Conservation (phyloP, 2,888 invertebrate species). For the Caenorhabditis uteleia region DNA sequence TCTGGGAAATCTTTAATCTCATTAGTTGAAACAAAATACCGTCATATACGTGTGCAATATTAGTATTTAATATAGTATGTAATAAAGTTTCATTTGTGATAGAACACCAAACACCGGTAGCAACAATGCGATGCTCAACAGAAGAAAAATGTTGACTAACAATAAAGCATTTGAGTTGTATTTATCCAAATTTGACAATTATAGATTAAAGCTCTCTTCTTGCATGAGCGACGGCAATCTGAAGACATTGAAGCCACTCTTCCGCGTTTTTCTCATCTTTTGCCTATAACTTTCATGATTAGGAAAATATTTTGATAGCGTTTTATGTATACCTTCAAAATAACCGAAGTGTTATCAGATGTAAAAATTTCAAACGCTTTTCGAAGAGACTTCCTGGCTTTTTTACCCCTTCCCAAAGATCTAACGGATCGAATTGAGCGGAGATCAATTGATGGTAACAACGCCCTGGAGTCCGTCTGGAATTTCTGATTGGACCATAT, state of each 20-base stretch:
- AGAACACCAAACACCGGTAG: background rate
- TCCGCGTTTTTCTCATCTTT: slow-evolving; percentile 92
- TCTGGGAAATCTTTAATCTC: slow-evolving; percentile 8
- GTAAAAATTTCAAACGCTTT: slow-evolving; percentile 97
- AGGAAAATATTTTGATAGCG: background rate
- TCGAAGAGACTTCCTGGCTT: slow-evolving; percentile 80
- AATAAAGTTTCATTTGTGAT: background rate
- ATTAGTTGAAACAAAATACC: no score
- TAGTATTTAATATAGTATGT: no score
- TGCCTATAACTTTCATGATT: slow-evolving; percentile 73
- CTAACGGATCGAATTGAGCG: slow-evolving; percentile 93
- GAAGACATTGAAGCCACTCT: slow-evolving; percentile 93
- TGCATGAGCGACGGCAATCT: slow-evolving; percentile 88
- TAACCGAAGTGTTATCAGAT: slow-evolving; percentile 82
- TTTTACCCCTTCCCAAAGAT: slow-evolving; percentile 82
- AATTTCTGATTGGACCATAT: slow-evolving; percentile 2
- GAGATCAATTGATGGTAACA: slow-evolving; percentile 78
- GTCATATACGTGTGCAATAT: no score
- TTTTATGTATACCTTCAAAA: slow-evolving; percentile 76
- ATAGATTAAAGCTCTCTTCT: slow-evolving; percentile 71
- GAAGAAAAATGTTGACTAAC: slow-evolving; percentile 1
- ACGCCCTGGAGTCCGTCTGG: slow-evolving; percentile 30
- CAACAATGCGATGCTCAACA: background rate
- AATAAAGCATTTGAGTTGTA: background rate
- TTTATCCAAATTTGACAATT: no score